Conservation (phyloP, 2,113 vertebrate species). For the Rhombomys opimus region DNA sequence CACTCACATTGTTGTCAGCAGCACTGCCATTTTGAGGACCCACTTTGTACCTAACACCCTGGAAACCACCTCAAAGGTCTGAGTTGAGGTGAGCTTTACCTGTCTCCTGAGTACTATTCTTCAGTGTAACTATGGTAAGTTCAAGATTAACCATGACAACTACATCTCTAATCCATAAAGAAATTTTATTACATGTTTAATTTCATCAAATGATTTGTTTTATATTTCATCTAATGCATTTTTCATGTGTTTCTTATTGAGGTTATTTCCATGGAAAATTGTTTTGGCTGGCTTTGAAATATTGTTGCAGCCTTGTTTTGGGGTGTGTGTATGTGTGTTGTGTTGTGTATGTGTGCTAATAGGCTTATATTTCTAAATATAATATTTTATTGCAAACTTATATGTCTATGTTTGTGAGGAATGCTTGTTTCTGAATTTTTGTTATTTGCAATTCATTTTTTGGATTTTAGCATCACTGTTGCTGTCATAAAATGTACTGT, state of each 20-base stretch:
- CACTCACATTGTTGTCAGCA: not conserved
- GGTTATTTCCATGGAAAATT: not conserved
- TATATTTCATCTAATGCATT: not conserved
- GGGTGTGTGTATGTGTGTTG: not conserved
- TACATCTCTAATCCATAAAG: not conserved
- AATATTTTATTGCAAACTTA: not conserved
- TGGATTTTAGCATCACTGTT: too few relatives aligned
- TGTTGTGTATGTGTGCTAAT: too few relatives aligned
- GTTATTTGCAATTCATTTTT: not conserved
- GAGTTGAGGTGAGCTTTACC: not conserved
- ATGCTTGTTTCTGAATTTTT: not conserved
- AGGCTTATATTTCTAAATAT: not conserved
- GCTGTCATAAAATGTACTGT: not conserved
- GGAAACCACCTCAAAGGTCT: not conserved
- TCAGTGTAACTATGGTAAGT: not conserved
- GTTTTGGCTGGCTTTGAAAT: not conserved
- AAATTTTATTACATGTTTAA: not conserved
- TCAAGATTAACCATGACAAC: not conserved
- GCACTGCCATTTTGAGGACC: not conserved
- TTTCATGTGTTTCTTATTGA: not conserved
- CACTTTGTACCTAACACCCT: not conserved
- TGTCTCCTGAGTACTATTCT: not conserved
- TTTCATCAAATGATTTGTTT: not conserved
- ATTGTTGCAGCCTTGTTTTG: not conserved
- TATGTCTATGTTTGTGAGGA: not conserved